Evolutionary conservation across 1,140 invertebrate species (phyloP), one percentile per base, ranked within the genome.

Genomic region (Aphelenchoides fujianensis): DNA sequence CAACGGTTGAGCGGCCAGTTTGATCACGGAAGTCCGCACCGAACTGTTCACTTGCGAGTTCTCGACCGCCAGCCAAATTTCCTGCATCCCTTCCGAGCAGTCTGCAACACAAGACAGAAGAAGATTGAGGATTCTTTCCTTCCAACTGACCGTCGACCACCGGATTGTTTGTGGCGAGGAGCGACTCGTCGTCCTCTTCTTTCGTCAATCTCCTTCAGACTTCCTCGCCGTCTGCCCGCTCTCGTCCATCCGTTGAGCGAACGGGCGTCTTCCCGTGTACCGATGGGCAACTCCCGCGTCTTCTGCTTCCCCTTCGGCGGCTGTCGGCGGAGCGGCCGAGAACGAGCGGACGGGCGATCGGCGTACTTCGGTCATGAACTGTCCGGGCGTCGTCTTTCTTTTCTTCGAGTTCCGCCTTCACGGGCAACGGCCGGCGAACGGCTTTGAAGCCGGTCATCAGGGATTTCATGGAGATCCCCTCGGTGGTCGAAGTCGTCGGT

Each of bases 1-100:
- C 3, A 36, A 12, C 30, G 63, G 63, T 30, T 36, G 36, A 19
- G 28, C 1, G 0, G 63, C 63, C n/a, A 66, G n/a, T 66, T 66
- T 66, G n/a, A 66, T 34, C 12, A 68, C 66, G 27, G 48, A 68
- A n/a, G 7, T n/a, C 30, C 57, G 7, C 31, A 64, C 16, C 34
- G 19, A 61, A n/a, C 55, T 68, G 2, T 63, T 63, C 7, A 64
- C 48, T 63, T 68, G 53, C 12, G 59, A 9, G 35, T 67, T 68
- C 48, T 68, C 55, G 66, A 68, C 48, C 30, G 48, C 66, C 2
- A 63, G 28, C 48, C 66, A 68, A 68, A 63, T n/a, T 30, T 68
- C 48, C 5, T 64, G 66, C 2, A 16, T 12, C 1, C 63, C 63
- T n/a, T 66, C 63, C 28, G 16, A 12, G 32, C 63, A 66, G 32